phyloP scores from a whole-genome alignment of 2,888 invertebrate species.

The Drosophila quasianomalipes region DNA sequence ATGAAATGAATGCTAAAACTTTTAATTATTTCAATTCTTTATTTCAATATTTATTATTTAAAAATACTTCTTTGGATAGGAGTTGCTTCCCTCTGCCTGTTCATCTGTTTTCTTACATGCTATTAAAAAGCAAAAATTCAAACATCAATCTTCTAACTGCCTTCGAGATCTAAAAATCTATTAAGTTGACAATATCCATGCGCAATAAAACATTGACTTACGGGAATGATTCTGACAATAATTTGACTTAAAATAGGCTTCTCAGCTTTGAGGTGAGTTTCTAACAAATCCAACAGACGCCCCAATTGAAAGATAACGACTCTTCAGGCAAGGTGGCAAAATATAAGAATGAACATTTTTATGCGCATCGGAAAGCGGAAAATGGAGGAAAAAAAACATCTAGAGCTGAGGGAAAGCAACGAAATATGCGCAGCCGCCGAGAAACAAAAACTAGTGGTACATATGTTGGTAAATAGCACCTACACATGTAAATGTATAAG shows the following conservation, averaged over 20 bases:
- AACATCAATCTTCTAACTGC: not conserved
- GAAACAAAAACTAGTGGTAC: conserved; percentile 16
- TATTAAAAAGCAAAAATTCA: not conserved
- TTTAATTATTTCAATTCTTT: not conserved
- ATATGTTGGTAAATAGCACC: conserved; percentile 9
- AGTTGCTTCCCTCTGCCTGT: not conserved
- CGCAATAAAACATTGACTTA: conserved; percentile 3
- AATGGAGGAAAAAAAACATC: conserved; percentile 6
- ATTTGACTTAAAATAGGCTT: conserved; percentile 3
- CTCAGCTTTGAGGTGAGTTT: conserved; percentile 46
- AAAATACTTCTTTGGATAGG: not conserved
- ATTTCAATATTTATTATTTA: not conserved
- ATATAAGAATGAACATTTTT: conserved; percentile 24
- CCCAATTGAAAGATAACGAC: conserved; percentile 56
- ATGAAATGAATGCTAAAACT: conserved; percentile 8
- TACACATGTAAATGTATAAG: conserved; percentile 15
- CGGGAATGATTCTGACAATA: not conserved
- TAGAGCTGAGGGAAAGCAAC: conserved; percentile 12
- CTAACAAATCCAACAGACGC: conserved; percentile 37
- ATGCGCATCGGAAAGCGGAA: conserved; percentile 7
- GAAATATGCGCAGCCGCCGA: conserved; percentile 67
- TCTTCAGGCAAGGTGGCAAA: conserved; percentile 41
- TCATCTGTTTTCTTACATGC: not conserved
- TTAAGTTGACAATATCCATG: not conserved
- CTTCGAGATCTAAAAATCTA: not conserved